Evolutionary conservation across 2,113 vertebrate genomes (phyloP).

Genomic region (Columba livia): DNA sequence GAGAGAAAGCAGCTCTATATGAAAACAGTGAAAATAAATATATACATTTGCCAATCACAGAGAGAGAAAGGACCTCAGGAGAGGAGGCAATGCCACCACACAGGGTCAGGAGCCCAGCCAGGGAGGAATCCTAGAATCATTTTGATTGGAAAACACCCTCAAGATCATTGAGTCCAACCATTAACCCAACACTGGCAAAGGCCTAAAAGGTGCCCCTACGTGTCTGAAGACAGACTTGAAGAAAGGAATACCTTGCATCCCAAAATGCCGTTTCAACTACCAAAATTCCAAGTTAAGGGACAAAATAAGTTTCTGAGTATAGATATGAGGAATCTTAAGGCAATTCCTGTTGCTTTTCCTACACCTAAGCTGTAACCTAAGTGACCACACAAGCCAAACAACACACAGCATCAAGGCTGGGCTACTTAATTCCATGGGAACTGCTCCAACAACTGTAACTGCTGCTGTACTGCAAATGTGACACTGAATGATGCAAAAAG

Average conservation of each 20-base stretch:
- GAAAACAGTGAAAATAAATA: background rate
- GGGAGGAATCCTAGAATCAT: background rate
- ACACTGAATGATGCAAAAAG: background rate
- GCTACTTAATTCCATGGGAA: background rate
- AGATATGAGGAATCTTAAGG: too few species aligned
- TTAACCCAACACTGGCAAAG: too few species aligned
- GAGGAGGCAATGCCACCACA: background rate
- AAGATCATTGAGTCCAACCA: too few species aligned
- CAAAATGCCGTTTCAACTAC: background rate
- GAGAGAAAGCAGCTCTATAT: background rate
- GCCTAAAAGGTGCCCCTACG: background rate
- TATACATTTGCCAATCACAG: background rate
- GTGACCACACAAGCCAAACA: background rate
- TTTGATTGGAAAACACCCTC: too few species aligned
- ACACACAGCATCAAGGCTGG: rapidly evolving
- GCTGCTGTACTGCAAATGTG: background rate
- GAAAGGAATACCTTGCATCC: background rate
- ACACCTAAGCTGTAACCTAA: rapidly evolving
- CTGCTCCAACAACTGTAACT: background rate
- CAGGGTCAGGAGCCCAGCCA: background rate
- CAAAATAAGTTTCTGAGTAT: background rate
- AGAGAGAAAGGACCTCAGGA: background rate
- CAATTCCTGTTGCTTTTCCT: background rate
- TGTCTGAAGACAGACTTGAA: background rate
- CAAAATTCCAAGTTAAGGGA: background rate